These are phyloP conservation scores for Drosophila asahinai DNA, from an alignment of 1,140 invertebrate species.

Conservation along the genomic window DNA sequence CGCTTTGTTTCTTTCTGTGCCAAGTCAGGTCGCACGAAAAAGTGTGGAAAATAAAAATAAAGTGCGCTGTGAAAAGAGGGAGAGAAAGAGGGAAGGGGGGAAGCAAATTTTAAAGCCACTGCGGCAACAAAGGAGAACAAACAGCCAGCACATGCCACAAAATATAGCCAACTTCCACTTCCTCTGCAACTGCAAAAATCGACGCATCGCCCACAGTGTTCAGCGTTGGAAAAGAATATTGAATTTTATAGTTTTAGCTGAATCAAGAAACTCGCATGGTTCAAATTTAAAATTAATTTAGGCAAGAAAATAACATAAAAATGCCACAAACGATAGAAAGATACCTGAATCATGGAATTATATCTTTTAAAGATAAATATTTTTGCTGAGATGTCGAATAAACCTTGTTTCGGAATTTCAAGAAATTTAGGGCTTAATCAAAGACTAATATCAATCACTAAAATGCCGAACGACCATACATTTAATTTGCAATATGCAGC, in stretches of 20 bases:
- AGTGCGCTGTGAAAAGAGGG: constrained; percentile 47
- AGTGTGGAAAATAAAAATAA: constrained; percentile 73
- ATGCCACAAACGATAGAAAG: fast-evolving
- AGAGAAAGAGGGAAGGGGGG: background rate
- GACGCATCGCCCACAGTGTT: constrained; percentile 19
- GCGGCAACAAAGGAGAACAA: constrained; percentile 71
- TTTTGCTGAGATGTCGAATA: too few relatives aligned
- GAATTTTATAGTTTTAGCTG: background rate
- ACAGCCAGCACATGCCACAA: constrained; percentile 44
- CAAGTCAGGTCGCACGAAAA: constrained; percentile 66
- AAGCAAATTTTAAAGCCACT: constrained; percentile 69
- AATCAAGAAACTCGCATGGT: background rate
- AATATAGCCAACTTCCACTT: constrained; percentile 13
- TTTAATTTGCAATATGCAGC: too few relatives aligned
- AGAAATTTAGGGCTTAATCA: too few relatives aligned
- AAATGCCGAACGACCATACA: too few relatives aligned
- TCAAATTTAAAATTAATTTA: background rate
- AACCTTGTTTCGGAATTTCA: too few relatives aligned
- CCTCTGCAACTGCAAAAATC: constrained; percentile 20
- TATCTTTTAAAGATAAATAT: too few relatives aligned
- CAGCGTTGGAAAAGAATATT: background rate
- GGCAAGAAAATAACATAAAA: constrained; percentile 3
- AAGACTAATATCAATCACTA: too few relatives aligned
- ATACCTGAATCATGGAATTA: background rate
- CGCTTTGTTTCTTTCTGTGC: constrained; percentile 37